phyloP scores from a whole-genome alignment of 2,113 vertebrate species.

The Laticauda colubrina region DNA sequence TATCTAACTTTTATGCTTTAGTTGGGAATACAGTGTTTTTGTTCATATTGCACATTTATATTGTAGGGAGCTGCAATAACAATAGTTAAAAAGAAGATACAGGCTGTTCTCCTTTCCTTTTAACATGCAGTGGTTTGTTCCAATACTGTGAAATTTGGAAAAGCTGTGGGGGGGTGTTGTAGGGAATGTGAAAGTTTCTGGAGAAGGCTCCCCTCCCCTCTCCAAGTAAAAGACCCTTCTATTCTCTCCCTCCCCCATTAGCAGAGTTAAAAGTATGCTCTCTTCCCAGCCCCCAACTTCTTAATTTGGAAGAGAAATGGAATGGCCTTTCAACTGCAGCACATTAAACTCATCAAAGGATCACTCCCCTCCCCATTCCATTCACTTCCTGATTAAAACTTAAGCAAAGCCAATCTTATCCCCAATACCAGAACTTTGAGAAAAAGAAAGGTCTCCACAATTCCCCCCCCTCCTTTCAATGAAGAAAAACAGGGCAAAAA shows the following conservation, averaged over 20 bases:
- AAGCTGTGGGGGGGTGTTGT: not conserved
- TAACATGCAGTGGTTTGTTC: not conserved
- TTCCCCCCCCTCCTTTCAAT: not conserved
- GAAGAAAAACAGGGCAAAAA: not conserved
- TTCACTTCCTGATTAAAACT: conserved; percentile 23
- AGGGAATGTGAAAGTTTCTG: not conserved
- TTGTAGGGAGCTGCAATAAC: not conserved
- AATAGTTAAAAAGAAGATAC: not conserved
- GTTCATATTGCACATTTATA: not conserved
- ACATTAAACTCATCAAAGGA: not conserved
- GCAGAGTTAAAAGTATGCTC: not conserved
- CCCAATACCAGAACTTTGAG: conserved; percentile 30
- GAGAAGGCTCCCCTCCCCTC: not conserved
- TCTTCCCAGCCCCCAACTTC: conserved; percentile 1
- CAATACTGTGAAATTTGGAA: conserved; percentile 11
- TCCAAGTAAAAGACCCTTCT: not conserved
- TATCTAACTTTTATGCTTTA: not conserved
- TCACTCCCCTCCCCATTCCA: not conserved
- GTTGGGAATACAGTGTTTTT: not conserved
- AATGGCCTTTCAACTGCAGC: not conserved
- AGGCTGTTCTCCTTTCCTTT: not conserved
- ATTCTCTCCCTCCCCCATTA: not conserved
- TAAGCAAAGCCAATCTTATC: conserved; percentile 33
- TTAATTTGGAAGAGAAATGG: conserved; percentile 27
- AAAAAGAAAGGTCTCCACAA: not conserved